Conservation (phyloP, 2,797 vertebrate species). For the Brachyalestes nurse region DNA sequence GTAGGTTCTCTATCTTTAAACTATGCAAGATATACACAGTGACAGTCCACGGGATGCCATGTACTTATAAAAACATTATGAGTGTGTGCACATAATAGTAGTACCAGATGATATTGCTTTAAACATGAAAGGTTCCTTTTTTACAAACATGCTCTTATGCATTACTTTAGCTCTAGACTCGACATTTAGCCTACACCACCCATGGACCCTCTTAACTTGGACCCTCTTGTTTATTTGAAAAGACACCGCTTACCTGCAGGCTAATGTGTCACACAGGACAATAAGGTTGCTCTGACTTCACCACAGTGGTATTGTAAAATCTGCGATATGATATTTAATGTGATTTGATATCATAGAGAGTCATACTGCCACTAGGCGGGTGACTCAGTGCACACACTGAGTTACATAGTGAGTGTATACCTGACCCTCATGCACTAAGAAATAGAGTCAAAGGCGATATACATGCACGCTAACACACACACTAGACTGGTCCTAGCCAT, state of each 20-base stretch:
- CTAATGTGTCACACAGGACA: slow-evolving; percentile 9
- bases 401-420: background rate
- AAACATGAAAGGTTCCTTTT: background rate
- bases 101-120: background rate
- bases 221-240: slow-evolving; percentile 16
- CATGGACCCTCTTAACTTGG: background rate
- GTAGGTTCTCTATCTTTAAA: background rate
- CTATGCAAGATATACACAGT: background rate
- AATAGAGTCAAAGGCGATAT: background rate
- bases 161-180: slow-evolving; percentile 3
- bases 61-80: background rate
- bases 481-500: background rate
- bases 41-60: too few relatives aligned
- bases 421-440: background rate
- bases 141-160: background rate
- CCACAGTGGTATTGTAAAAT: slow-evolving; percentile 20
- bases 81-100: background rate
- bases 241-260: slow-evolving; percentile 16
- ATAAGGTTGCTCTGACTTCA: slow-evolving; percentile 14
- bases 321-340: slow-evolving; percentile 36
- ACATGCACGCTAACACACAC: too few relatives aligned
- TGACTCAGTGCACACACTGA: background rate
- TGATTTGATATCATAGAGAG: slow-evolving; percentile 20
- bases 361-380: slow-evolving; percentile 27
- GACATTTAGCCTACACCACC: background rate